Evolutionary conservation across 2,888 invertebrate genomes (phyloP), one percentile per base, ranked within the genome.

Genomic region (Cepaea hortensis): DNA sequence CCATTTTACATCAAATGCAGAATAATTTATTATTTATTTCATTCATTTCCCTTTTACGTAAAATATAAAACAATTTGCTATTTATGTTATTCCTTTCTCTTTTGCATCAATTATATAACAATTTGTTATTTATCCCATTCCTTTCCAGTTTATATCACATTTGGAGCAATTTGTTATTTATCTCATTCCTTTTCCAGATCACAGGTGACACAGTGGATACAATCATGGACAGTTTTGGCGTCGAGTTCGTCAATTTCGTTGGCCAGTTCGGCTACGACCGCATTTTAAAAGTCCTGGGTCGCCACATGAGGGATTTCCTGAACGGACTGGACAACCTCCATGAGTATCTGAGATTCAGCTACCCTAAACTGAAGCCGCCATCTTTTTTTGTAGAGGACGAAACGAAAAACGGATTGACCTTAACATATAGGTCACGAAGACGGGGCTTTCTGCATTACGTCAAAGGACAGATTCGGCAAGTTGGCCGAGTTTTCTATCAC

Each of bases 331-430:
- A 99, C 95, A 99, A 99, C 95, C 95, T 99, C 50, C 99, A 99
- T 94, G 99, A 99, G 94, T 99, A 99, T 94, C 95, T 99, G 80
- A 97, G 98, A 94, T 98, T 98, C 95, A 98, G 98, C 85, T 98
- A 98, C 94, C 98, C 98, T 0, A 96, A 97, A 91, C 96, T 96
- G 95, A 95, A 97, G 90, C 98, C 99, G 0, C 99, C 99, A 0
- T 98, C 98, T 85, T 99, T 99, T 94, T 98, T 98, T 91, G 98
- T 98, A 93, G 98, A 98, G 94, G 98, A 98, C 93, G 99, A 99
- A 94, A 97, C 98, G 0, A 88, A 90, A 65, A 97, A 97, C 93
- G 99, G 99, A 0, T 95, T 99, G 88, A 98, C 98, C 0, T 95
- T 99, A 87, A 99, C 99, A 95, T 94, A 94, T 87, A 92, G 95